phyloP scores from a whole-genome alignment of 2,888 invertebrate genomes.

The Ligdia adustata region DNA sequence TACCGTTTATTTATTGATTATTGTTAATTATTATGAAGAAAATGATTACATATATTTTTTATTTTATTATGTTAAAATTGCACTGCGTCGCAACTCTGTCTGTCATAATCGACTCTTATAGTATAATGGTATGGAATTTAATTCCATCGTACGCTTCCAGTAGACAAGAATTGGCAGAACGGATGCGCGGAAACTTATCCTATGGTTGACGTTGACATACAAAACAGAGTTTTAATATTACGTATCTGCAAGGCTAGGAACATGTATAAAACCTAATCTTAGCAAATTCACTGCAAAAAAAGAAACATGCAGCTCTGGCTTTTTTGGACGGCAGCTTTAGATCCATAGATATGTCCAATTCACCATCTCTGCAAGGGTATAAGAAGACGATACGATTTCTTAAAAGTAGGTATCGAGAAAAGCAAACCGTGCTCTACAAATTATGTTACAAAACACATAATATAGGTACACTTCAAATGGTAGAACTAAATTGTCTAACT shows the following conservation, averaged over 20 bases:
- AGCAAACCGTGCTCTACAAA: conserved; percentile 81
- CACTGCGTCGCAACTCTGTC: conserved; percentile 29
- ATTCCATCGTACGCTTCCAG: conserved; percentile 53
- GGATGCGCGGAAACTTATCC: conserved; percentile 40
- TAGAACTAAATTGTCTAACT: conserved; percentile 66
- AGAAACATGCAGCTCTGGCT: conserved; percentile 37
- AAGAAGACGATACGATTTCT: conserved; percentile 52
- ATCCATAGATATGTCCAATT: conserved; percentile 41
- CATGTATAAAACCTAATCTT: conserved; percentile 48
- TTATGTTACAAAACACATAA: conserved; percentile 66
- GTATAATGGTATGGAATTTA: conserved; percentile 55
- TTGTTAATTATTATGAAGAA: conserved; percentile 19
- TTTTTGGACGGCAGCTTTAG: conserved; percentile 66
- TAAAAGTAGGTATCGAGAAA: conserved; percentile 71
- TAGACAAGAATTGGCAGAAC: conserved; percentile 43
- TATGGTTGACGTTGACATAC: conserved; percentile 44
- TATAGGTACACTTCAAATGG: conserved; percentile 51
- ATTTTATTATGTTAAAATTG: conserved; percentile 26
- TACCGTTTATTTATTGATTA: conserved; percentile 14
- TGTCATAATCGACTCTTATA: conserved; percentile 9
- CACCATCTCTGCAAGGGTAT: conserved; percentile 30
- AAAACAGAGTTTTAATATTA: conserved; percentile 49
- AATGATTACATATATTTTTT: conserved; percentile 26
- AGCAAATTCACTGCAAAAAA: conserved; percentile 29
- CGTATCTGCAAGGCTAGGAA: conserved; percentile 67